Evolutionary conservation across 2,797 vertebrate species (phyloP).

Genomic region (Percopsis omiscomaycus): DNA sequence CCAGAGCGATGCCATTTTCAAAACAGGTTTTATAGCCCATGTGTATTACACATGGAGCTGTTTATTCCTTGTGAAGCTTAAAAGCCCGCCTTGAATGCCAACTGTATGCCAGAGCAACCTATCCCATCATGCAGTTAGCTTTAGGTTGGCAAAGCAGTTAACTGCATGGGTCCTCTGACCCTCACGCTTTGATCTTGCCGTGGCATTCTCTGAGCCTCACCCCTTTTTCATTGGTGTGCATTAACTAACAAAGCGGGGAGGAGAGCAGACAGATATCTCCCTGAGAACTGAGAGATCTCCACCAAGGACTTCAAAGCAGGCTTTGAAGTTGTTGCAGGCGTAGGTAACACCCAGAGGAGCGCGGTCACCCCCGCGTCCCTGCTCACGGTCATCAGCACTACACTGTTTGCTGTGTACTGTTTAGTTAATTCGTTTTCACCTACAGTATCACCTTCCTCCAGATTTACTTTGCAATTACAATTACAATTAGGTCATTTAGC

Average conservation of each 20-base stretch:
- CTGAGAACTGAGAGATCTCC: slow-evolving; percentile 65
- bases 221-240: slow-evolving; percentile 59
- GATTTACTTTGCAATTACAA: no score
- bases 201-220: slow-evolving; percentile 68
- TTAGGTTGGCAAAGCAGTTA: slow-evolving; percentile 65
- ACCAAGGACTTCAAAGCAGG: slow-evolving; percentile 70
- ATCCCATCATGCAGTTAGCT: slow-evolving; percentile 45
- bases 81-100: background rate
- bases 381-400: slow-evolving; percentile 18
- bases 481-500: no score
- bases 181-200: slow-evolving; percentile 69
- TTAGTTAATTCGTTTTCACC: background rate
- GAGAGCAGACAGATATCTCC: slow-evolving; percentile 61
- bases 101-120: background rate
- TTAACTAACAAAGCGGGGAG: slow-evolving; percentile 69
- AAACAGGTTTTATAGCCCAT: background rate
- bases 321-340: slow-evolving; percentile 74
- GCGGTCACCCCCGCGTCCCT: slow-evolving; percentile 23
- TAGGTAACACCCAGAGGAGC: slow-evolving; percentile 48
- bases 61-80: no score
- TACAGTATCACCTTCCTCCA: no score
- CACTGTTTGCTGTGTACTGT: slow-evolving; percentile 42
- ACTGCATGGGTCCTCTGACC: slow-evolving; percentile 55
- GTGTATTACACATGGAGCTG: background rate
- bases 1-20: background rate